Base-by-base conservation (phyloP, 2,113 vertebrate species). In the Poeciliopsis occidentalis region DNA sequence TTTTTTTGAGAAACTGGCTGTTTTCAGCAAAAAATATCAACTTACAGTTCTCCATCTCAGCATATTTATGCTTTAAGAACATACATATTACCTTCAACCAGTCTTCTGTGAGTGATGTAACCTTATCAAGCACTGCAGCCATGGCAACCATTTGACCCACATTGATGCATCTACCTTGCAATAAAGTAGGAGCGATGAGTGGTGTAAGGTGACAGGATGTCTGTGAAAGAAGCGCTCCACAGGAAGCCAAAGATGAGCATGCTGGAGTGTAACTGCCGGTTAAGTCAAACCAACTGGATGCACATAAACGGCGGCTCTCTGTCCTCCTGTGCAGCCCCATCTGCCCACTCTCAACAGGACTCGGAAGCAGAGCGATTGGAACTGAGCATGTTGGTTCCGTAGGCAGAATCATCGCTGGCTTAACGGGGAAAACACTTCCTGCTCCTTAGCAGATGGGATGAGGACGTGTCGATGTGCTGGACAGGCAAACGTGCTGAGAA, bases 391-490 rank as follows among this genome's bases (percentile, higher is more conserved):
- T 79, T 72, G 82, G 62, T 71, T 80, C 81, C 86, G 88, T 89
- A 86, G 81, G 85, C 71, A 78, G 73, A 70, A 69, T 69, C 64
- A 64, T 67, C 17, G 7, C 72, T 78, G 79, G 72, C 72, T 86
- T 63, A 84, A 85, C 66, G 78, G 73, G 69, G 82, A 78, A 84
- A 86, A 90, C 90, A 75, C 91, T 85, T 88, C 89, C 89, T 84
- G 80, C 68, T 70, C 79, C 78, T 68, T 80, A 88, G 92, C 92
- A 93, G 94, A 92, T 93, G 92, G 91, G 88, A 85, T 68, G 84
- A 77, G 67, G 85, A 85, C 62, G 79, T 87, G 90, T 86, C 71
- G 83, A 81, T 57, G 22, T 57, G 60, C 81, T 76, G 88, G 75
- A 61, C 63, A 65, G 72, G 79, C 80, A 69, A 66, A 87, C 60